phyloP scores from a whole-genome alignment of 2,113 vertebrate species.

The Clarias batrachus region DNA sequence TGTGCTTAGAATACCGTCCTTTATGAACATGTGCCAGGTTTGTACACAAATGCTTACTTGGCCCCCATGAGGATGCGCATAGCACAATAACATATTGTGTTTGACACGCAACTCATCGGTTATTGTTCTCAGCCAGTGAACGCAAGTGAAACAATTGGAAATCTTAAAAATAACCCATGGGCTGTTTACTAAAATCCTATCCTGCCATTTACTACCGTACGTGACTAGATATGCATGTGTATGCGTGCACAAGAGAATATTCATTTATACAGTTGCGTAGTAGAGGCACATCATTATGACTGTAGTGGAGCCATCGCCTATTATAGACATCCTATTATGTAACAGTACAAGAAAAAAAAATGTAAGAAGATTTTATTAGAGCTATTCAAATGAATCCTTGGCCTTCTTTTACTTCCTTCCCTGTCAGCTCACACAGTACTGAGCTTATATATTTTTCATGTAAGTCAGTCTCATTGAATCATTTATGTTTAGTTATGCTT shows the following conservation, averaged over 20 bases:
- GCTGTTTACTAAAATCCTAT: constrained; percentile 45
- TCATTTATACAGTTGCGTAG: constrained; percentile 7
- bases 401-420: background rate
- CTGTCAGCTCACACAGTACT: background rate
- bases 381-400: background rate
- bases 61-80: constrained; percentile 34
- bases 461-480: background rate
- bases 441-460: background rate
- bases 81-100: constrained; percentile 49
- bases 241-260: constrained; percentile 18
- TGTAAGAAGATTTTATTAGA: background rate
- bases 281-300: background rate
- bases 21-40: background rate
- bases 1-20: background rate
- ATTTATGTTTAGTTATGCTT: background rate
- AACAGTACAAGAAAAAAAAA: background rate
- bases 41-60: constrained; percentile 26
- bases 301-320: background rate
- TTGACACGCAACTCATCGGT: constrained; percentile 41
- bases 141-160: constrained; percentile 32
- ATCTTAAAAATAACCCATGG: constrained; percentile 45
- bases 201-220: constrained; percentile 43
- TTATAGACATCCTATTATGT: constrained; percentile 1
- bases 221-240: constrained; percentile 40
- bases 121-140: constrained; percentile 33